phyloP scores from a whole-genome alignment of 2,113 vertebrate species.

The Passer domesticus region DNA sequence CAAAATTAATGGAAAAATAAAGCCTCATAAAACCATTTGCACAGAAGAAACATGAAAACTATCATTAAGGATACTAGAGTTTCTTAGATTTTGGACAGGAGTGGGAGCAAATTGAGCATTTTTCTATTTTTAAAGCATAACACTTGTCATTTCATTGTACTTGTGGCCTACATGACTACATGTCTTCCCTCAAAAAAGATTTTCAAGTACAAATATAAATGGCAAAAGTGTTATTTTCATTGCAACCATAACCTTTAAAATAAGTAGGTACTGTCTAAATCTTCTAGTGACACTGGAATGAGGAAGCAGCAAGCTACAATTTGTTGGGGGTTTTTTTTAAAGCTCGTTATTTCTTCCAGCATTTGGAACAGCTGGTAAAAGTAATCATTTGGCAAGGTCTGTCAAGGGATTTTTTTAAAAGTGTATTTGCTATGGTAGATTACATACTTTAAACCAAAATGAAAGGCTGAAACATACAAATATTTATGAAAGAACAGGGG shows the following conservation, averaged over 20 bases:
- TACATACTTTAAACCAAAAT: not conserved
- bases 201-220: not conserved
- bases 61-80: not conserved
- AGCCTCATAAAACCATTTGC: not conserved
- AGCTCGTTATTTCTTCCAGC: not conserved
- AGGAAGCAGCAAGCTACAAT: not conserved
- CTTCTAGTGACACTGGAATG: not conserved
- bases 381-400: constrained; percentile 7
- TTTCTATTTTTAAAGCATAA: not conserved
- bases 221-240: not conserved
- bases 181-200: not conserved
- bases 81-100: not conserved
- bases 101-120: not conserved
- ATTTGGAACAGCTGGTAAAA: constrained; percentile 47
- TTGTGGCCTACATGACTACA: not conserved
- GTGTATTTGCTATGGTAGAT: not conserved
- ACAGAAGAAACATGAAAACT: not conserved
- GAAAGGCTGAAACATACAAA: constrained; percentile 9
- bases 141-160: not conserved
- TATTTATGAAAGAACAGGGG: not conserved
- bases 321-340: not conserved
- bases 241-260: constrained; percentile 17
- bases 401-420: not conserved
- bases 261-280: not conserved
- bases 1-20: not conserved